A percentile compares a stretch with the other conserved stretches of the same genome.
These are phyloP conservation scores for Magallana angulata DNA, from an alignment of 1,140 invertebrate genomes.

Conservation along the genomic window DNA sequence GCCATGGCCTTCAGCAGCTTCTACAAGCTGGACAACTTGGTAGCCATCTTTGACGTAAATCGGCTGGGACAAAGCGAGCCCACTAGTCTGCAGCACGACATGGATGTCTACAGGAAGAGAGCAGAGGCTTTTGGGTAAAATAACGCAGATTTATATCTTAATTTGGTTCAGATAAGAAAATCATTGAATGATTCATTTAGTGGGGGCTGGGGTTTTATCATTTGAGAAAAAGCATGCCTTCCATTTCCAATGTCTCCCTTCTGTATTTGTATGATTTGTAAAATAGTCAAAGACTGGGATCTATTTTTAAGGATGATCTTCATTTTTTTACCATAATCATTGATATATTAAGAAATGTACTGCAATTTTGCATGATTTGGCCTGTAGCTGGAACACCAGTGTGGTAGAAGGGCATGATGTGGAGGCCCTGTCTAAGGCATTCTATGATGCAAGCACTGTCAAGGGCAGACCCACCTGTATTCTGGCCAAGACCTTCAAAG, in stretches of 20 bases:
- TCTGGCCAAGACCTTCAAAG: conserved; percentile 97
- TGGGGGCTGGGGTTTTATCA: too few species aligned
- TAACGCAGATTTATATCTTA: too few species aligned
- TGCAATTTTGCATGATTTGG: not conserved
- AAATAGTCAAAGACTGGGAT: too few species aligned
- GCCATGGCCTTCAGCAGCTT: conserved; percentile 94
- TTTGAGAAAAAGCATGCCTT: too few species aligned
- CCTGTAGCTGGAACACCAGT: conserved; percentile 86
- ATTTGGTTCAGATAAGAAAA: too few species aligned
- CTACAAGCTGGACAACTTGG: conserved; percentile 98
- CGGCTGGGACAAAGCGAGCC: conserved; percentile 97
- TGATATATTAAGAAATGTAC: not conserved
- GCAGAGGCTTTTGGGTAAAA: conserved; percentile 91
- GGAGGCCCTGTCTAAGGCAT: conserved; percentile 89
- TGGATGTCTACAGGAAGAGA: conserved; percentile 93
- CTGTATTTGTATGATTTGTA: too few species aligned
- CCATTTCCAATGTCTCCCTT: too few species aligned
- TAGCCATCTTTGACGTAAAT: conserved; percentile 98
- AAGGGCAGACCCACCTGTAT: conserved; percentile 95
- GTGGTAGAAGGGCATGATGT: conserved; percentile 98
- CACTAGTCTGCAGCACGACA: conserved; percentile 94
- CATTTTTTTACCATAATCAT: not conserved
- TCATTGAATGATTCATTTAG: too few species aligned
- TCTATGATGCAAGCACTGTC: conserved; percentile 86
- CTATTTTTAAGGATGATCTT: too few species aligned